These are phyloP conservation scores for Chondrilla cf. caribensis DNA, from an alignment of 37 sponge, comb jelly and placozoan species.

Conservation along the genomic window DNA sequence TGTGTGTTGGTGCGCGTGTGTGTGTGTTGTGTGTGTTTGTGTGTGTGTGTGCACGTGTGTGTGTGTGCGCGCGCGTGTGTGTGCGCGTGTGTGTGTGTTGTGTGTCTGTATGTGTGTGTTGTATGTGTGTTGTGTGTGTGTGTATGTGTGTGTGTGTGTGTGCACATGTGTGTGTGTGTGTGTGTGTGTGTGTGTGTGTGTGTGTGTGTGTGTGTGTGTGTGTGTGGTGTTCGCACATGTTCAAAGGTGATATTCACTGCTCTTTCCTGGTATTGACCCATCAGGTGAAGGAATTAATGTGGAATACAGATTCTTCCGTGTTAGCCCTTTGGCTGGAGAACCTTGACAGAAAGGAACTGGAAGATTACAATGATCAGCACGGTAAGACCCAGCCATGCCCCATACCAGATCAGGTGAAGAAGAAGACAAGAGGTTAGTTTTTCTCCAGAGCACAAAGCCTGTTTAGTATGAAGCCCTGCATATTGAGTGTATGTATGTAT, in stretches of 20 bases:
- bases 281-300: conserved; percentile 63
- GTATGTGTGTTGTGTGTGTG: background rate
- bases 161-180: background rate
- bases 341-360: background rate
- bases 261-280: too few relatives aligned
- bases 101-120: background rate
- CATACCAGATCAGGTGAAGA: background rate
- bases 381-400: background rate
- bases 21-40: too few relatives aligned
- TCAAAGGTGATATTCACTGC: background rate
- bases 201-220: background rate
- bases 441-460: background rate
- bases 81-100: background rate
- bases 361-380: background rate
- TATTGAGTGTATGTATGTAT: background rate
- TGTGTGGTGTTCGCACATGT: background rate
- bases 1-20: background rate
- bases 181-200: too few relatives aligned
- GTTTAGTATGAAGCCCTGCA: background rate
- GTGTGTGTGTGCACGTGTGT: background rate
- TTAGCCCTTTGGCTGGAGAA: conserved; percentile 64
- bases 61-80: background rate
- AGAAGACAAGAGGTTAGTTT: conserved; percentile 1
- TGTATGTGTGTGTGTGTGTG: too few relatives aligned
- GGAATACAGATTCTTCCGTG: conserved; percentile 86